Evolutionary conservation across 1,140 invertebrate species (phyloP).

Genomic region (Lerema accius): DNA sequence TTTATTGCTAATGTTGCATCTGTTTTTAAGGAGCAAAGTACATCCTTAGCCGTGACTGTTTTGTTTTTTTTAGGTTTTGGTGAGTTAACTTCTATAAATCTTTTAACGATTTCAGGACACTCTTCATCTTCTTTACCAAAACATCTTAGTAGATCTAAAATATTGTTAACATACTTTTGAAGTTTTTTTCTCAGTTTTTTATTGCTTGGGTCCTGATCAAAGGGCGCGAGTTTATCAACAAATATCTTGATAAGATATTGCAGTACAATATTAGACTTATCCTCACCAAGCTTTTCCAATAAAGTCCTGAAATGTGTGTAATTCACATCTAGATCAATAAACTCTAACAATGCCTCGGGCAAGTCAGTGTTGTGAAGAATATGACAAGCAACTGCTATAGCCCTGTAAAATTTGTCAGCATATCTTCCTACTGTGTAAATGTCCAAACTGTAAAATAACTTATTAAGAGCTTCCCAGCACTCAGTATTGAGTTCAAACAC

Average conservation of each 20-base stretch:
- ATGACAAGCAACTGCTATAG: constrained; percentile 48
- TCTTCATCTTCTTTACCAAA: constrained; percentile 46
- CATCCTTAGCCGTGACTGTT: constrained; percentile 36
- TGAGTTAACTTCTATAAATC: constrained; percentile 45
- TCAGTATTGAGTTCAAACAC: constrained; percentile 51
- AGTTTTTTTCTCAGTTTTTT: constrained; percentile 36
- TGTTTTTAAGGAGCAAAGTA: constrained; percentile 51
- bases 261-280: constrained; percentile 46
- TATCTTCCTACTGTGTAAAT: constrained; percentile 44
- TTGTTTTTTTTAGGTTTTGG: constrained; percentile 35
- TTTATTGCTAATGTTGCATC: constrained; percentile 45
- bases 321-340: constrained; percentile 29
- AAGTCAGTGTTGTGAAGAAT: constrained; percentile 50
- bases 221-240: constrained; percentile 41
- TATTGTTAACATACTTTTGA: constrained; percentile 29
- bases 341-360: constrained; percentile 40
- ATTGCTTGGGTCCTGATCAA: constrained; percentile 36
- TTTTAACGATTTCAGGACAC: constrained; percentile 47
- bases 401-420: constrained; percentile 35
- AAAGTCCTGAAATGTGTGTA: constrained; percentile 35
- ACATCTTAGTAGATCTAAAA: constrained; percentile 28
- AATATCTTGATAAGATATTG: constrained; percentile 45
- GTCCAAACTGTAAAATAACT: constrained; percentile 55
- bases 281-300: constrained; percentile 40
- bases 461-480: constrained; percentile 58